Conservation (phyloP, 1,140 invertebrate species). For the Polypedilum vanderplanki region DNA sequence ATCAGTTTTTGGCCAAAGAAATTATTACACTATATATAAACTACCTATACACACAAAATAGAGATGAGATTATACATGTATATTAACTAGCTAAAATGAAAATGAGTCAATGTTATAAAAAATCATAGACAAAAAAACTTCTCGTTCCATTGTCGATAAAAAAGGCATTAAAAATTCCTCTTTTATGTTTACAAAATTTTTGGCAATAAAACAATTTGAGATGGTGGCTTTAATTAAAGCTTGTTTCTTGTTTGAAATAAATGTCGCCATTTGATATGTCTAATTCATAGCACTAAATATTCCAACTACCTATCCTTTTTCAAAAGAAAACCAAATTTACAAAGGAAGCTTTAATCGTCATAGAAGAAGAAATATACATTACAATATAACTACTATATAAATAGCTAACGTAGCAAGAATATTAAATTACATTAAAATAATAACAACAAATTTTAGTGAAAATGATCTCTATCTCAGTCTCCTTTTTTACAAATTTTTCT, state of each 20-base stretch:
- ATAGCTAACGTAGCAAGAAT: not conserved
- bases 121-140: not conserved
- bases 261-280: not conserved
- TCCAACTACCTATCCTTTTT: not conserved
- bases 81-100: not conserved
- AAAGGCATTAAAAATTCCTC: not conserved
- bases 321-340: not conserved
- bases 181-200: not conserved
- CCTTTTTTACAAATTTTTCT: too few species aligned
- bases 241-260: not conserved
- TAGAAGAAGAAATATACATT: not conserved
- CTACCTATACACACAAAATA: not conserved
- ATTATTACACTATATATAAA: not conserved
- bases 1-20: slow-evolving; percentile 24
- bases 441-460: not conserved
- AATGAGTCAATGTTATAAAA: not conserved
- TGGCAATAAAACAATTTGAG: too few species aligned
- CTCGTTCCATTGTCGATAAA: not conserved
- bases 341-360: slow-evolving; percentile 6
- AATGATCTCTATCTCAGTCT: too few species aligned
- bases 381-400: too few species aligned
- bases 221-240: too few species aligned
- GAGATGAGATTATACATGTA: not conserved
- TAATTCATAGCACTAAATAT: too few species aligned
- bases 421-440: not conserved